phyloP scores from a whole-genome alignment of 2,888 invertebrate species.

The Caradrina kadenii region DNA sequence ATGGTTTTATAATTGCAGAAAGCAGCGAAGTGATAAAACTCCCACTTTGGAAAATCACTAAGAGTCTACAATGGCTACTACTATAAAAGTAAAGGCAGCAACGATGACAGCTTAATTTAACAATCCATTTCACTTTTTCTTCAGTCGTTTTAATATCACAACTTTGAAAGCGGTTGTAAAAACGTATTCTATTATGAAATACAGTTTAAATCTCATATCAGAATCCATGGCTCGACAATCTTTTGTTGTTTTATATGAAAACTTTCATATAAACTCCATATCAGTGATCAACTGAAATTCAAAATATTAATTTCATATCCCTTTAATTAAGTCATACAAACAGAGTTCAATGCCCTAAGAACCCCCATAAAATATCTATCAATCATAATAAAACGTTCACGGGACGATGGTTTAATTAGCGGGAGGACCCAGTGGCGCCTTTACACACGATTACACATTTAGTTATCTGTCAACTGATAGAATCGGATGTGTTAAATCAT shows the following conservation, averaged over 20 bases:
- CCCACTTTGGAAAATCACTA: constrained; percentile 36
- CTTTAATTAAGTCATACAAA: constrained; percentile 36
- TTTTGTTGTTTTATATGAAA: no score
- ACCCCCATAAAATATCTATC: constrained; percentile 62
- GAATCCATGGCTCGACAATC: neutral
- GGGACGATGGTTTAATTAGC: constrained; percentile 55
- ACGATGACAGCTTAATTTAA: constrained; percentile 52
- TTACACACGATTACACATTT: constrained; percentile 57
- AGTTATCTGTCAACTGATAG: constrained; percentile 49
- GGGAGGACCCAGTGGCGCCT: constrained; percentile 49
- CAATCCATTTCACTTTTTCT: constrained; percentile 49
- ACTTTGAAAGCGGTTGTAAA: constrained; percentile 19
- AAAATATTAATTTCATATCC: constrained; percentile 1
- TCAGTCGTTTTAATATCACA: constrained; percentile 32
- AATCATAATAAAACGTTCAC: constrained; percentile 68
- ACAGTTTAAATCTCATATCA: neutral
- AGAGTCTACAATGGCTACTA: constrained; percentile 25
- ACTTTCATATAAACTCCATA: neutral
- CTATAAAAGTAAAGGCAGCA: constrained; percentile 39
- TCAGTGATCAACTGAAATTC: constrained; percentile 1
- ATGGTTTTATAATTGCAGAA: constrained; percentile 1
- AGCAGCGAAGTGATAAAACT: constrained; percentile 25
- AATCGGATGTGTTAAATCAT: constrained; percentile 57
- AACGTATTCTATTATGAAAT: constrained; percentile 22
- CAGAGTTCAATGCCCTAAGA: constrained; percentile 44